Evolutionary conservation across 2,888 invertebrate genomes (phyloP).

Genomic region (Rhamnusium bicolor): DNA sequence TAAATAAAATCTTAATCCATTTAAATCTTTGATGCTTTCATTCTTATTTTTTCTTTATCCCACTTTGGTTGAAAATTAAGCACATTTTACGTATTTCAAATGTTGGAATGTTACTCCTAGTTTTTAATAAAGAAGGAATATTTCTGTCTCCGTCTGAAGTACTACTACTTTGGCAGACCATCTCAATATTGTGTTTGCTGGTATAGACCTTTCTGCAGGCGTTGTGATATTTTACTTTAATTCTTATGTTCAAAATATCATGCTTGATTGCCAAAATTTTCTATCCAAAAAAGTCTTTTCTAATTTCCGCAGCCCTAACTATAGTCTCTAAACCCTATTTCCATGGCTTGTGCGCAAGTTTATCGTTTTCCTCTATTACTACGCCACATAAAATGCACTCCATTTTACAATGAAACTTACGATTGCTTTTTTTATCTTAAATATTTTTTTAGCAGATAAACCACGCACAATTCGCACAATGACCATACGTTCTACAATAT

Average conservation of each 20-base stretch:
- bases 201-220: background rate
- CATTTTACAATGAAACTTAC: too few relatives aligned
- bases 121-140: background rate
- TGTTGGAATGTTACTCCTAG: background rate
- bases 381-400: too few relatives aligned
- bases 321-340: too few relatives aligned
- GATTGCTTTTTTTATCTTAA: too few relatives aligned
- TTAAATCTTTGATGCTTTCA: background rate
- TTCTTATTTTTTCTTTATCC: background rate
- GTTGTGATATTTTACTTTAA: background rate
- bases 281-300: too few relatives aligned
- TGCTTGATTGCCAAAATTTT: too few relatives aligned
- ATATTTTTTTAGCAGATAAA: too few relatives aligned
- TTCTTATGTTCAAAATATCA: background rate
- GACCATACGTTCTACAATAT: too few relatives aligned
- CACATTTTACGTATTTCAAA: background rate
- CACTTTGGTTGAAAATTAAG: background rate
- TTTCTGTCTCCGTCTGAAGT: background rate
- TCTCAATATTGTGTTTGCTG: background rate
- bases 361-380: too few relatives aligned
- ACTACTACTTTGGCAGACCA: background rate
- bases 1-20: background rate
- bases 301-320: too few relatives aligned
- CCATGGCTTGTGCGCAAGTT: too few relatives aligned
- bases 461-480: too few relatives aligned